Conservation (phyloP, 2,888 invertebrate species). For the Ornithoptera priamus region DNA sequence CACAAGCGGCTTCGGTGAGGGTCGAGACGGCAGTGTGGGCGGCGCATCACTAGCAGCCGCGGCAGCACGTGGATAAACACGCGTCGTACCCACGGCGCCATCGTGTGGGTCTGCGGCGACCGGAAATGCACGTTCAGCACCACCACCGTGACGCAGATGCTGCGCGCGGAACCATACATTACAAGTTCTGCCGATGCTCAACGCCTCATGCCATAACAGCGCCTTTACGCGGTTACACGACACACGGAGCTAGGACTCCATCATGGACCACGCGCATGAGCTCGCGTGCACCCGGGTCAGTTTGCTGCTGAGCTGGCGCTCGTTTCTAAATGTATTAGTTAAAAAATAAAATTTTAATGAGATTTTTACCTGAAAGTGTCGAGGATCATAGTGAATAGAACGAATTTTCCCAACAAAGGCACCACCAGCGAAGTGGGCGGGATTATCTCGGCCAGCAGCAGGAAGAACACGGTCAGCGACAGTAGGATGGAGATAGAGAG, state of each 20-base stretch:
- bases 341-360: neutral
- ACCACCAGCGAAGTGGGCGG: constrained; percentile 94
- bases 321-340: too few species aligned
- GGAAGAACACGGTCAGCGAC: constrained; percentile 97
- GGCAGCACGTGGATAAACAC: constrained; percentile 98
- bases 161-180: constrained; percentile 43
- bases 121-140: constrained; percentile 99
- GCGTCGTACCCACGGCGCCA: constrained; percentile 97
- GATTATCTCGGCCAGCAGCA: constrained; percentile 84
- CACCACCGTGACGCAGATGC: constrained; percentile 96
- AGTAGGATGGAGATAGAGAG: constrained; percentile 97
- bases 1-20: constrained; percentile 80
- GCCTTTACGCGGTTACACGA: too few species aligned
- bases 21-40: constrained; percentile 85
- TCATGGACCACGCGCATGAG: too few species aligned
- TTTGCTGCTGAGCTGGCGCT: too few species aligned
- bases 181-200: too few species aligned
- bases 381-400: constrained; percentile 97
- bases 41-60: constrained; percentile 94
- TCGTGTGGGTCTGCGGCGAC: constrained; percentile 97
- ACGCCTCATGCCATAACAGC: too few species aligned
- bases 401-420: constrained; percentile 95
- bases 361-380: constrained; percentile 91
- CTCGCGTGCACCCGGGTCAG: too few species aligned
- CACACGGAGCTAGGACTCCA: neutral